Evolutionary conservation across 2,797 vertebrate species (phyloP), one percentile per base, ranked within the genome.

Genomic region (Cossypha polioptera): DNA sequence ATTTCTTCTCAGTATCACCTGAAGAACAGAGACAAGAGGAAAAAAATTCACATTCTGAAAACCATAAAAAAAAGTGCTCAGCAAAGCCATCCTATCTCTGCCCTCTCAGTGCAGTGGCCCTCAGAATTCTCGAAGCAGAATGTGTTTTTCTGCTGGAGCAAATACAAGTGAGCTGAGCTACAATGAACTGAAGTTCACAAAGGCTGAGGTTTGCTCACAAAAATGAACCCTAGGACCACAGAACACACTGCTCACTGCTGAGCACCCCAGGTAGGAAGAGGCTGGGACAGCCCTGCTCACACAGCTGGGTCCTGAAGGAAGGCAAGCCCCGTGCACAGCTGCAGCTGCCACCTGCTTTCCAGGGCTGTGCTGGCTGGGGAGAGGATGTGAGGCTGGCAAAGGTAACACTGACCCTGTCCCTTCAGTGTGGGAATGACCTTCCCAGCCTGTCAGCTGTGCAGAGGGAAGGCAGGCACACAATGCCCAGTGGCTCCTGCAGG

Each of bases 311-410:
- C 8, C 66, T 21, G 45, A 33, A 55, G 35, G 48, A 16, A 81
- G 45, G 53, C 47, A 24, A 82, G 31, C 22, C 40, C 72, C 2
- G 0, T 0, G 50, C 35, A 25, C 35, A 72, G 19, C 75, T 47
- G 53, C 53, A 74, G 61, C 80, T 47, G 54, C 50, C 0, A 0
- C 53, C 76, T 45, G 13, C 48, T 28, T 29, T 22, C 29, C 35
- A 36, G 43, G 2, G 67, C 81, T 36, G 35, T 0, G 0, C n/a
- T 33, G 57, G 11, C 16, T 4, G 16, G 7, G 21, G 29, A 65
- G 31, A 33, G 14, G 53, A 33, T 3, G 36, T 25, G 13, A 24
- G 58, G 40, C 1, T 80, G 63, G 80, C 35, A 58, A 58, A 94
- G 80, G 38, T 53, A 20, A 73, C 47, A 21, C 55, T 29, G 58